These are phyloP conservation scores for Bos taurus DNA, from an alignment of 2,113 vertebrate genomes.

Conservation along the genomic window DNA sequence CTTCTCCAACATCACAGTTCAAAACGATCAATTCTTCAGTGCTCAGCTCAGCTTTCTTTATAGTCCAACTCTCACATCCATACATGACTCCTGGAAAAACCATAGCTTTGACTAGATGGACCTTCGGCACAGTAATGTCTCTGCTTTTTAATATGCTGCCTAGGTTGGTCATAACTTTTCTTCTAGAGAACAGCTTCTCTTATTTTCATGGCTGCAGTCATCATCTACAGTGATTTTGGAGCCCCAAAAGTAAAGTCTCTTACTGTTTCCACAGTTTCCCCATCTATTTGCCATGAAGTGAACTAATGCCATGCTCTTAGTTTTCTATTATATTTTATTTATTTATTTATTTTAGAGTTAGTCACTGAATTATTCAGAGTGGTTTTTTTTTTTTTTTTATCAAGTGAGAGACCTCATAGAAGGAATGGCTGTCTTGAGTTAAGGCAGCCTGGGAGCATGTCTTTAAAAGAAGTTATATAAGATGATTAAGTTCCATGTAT, in stretches of 20 bases:
- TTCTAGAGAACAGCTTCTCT: not conserved
- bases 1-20: not conserved
- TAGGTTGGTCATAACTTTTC: not conserved
- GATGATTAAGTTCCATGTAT: not conserved
- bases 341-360: not conserved
- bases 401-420: not conserved
- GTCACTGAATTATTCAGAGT: not conserved
- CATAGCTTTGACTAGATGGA: not conserved
- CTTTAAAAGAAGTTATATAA: not conserved
- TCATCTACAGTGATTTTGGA: not conserved
- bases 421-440: not conserved
- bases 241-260: accelerated
- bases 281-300: not conserved
- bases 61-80: not conserved
- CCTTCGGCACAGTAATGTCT: not conserved
- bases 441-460: not conserved
- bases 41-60: not conserved
- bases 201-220: not conserved
- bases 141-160: not conserved
- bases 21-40: accelerated
- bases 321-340: not conserved
- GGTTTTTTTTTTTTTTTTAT: not conserved
- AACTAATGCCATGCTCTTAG: not conserved
- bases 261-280: not conserved
- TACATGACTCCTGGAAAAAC: not conserved